Evolutionary conservation across 1,140 invertebrate species (phyloP), one percentile per base, ranked within the genome.

Genomic region (Frieseomelitta varia): DNA sequence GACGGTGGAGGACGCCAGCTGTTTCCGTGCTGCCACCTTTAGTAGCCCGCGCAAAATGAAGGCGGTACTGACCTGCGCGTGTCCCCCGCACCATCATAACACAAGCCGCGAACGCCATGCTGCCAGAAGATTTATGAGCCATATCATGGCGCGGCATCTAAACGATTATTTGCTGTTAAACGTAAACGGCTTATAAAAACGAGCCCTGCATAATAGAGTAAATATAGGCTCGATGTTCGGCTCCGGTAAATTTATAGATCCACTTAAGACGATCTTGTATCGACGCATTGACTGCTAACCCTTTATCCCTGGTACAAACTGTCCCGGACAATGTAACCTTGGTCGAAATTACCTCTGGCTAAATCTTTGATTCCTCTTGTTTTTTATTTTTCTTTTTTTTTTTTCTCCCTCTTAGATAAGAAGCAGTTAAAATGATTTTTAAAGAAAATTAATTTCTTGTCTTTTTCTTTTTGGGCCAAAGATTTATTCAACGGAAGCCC

Each of bases 151-250:
- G 91, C 92, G 92, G 93, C 91, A 94, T 95, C 93, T 94, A 91
- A 92, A 93, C 91, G 93, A 93, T 93, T 92, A 94, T 93, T 94
- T 92, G 92, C 90, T 92, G 91, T 93, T 93, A 93, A 94, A 93
- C 92, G 92, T 93, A 93, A 94, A 93, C 89, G 89, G 92, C 91
- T 92, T 92, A 92, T 91, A 92, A 93, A 93, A 93, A 92, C 89
- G 90, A 89, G 91, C 89, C 39, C 91, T 93, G 91, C 93, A 94
- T 94, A 94, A 94, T 95, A 94, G 94, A 94, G 93, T 94, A 94
- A 94, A 94, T 94, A 94, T 93, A 94, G 93, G 92, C 92, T 92
- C 90, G 89, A 89, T 91, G 88, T 88, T 90, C 85, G 56, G 68
- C 58, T 74, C 61, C 63, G 80, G 72, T 87, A 88, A 92, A 94